A percentile compares a stretch with the other conserved stretches of the same genome.
These are phyloP conservation scores for Anas platyrhynchos DNA, from an alignment of 2,113 vertebrate genomes.

Conservation along the genomic window DNA sequence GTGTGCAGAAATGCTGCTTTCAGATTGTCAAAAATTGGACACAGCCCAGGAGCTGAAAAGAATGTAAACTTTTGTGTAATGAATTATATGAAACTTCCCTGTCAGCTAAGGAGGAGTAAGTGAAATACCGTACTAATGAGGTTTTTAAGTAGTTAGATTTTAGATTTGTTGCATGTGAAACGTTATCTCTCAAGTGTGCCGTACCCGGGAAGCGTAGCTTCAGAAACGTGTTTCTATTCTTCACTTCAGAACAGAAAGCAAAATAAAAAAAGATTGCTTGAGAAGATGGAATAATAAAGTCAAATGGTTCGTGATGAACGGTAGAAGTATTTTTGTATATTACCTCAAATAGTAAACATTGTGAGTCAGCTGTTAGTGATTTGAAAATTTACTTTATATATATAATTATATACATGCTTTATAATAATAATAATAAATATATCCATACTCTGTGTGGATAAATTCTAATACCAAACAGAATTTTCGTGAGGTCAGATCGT, in stretches of 20 bases:
- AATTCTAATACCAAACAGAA: neutral
- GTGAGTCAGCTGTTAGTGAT: neutral
- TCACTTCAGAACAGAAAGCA: constrained; percentile 18
- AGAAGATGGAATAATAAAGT: neutral
- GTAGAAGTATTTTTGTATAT: neutral
- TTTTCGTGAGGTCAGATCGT: neutral
- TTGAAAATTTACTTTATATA: neutral
- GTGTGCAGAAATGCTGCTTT: constrained; percentile 64
- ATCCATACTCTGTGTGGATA: neutral
- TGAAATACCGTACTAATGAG: constrained; percentile 55
- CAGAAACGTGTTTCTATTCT: constrained; percentile 15
- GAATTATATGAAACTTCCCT: constrained; percentile 57
- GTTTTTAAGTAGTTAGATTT: constrained; percentile 42
- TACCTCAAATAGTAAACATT: neutral
- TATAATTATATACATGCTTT: neutral
- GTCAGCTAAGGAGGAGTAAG: constrained; percentile 43
- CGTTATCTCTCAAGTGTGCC: constrained; percentile 36
- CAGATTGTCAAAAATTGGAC: constrained; percentile 67
- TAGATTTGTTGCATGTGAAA: constrained; percentile 47
- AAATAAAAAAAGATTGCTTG: constrained; percentile 5
- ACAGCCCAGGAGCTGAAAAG: constrained; percentile 63
- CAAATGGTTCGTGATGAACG: neutral
- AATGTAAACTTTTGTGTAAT: constrained; percentile 66
- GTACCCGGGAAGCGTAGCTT: constrained; percentile 1
- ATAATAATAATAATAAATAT: too few species aligned